Evolutionary conservation across 2,113 vertebrate genomes (phyloP).

Genomic region (Rhegmatorhina hoffmannsi): DNA sequence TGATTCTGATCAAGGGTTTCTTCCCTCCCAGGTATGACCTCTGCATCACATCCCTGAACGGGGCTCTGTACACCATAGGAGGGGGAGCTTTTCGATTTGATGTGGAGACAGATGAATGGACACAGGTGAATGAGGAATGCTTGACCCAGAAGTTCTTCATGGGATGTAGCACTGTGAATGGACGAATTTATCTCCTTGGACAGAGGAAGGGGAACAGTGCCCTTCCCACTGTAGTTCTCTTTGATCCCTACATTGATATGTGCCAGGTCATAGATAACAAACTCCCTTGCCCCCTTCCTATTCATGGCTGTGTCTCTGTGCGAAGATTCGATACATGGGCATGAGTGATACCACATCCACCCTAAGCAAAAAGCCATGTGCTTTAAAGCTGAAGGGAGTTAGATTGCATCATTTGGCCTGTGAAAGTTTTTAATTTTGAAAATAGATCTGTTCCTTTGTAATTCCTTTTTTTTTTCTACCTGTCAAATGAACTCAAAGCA

Average conservation of each 20-base stretch:
- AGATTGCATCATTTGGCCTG: not conserved
- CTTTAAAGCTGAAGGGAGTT: not conserved
- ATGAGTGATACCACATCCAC: not conserved
- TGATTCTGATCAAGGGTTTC: not conserved
- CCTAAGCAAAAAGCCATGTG: no score
- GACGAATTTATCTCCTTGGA: constrained; percentile 84
- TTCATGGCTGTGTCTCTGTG: constrained; percentile 81
- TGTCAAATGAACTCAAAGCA: not conserved
- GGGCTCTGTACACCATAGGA: constrained; percentile 87
- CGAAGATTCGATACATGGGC: not conserved
- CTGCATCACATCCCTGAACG: constrained; percentile 82
- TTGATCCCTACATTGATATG: constrained; percentile 83
- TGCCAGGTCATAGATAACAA: constrained; percentile 79
- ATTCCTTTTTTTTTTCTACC: not conserved
- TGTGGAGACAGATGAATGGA: constrained; percentile 85
- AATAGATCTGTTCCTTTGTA: not conserved
- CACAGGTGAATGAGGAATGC: constrained; percentile 77
- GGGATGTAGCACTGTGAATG: constrained; percentile 80
- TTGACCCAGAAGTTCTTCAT: constrained; percentile 84
- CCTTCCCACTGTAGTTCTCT: constrained; percentile 78
- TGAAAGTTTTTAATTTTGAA: not conserved
- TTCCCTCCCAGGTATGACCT: constrained; percentile 82
- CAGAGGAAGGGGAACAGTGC: constrained; percentile 79
- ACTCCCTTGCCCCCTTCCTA: constrained; percentile 84
- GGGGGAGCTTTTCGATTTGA: constrained; percentile 83